phyloP scores from a whole-genome alignment of 2,797 vertebrate species.

The Danio albolineatus region DNA sequence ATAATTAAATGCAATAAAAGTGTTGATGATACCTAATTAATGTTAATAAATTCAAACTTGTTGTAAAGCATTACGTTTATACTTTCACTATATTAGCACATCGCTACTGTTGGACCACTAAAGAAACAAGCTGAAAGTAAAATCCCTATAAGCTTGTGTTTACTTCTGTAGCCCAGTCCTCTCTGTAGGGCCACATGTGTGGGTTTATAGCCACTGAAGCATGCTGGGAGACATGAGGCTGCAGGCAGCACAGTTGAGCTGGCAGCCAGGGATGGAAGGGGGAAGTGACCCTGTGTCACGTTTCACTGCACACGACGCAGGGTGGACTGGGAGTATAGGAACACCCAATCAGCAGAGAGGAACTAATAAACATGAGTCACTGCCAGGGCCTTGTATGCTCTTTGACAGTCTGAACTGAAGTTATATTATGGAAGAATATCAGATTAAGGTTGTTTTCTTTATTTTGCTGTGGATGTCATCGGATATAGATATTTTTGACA shows the following conservation, averaged over 20 bases:
- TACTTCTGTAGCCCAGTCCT: conserved; percentile 27
- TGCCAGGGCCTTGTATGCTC: not conserved
- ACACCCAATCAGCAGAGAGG: conserved; percentile 34
- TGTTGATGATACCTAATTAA: not conserved
- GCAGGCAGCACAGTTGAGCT: conserved; percentile 49
- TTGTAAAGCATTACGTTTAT: not conserved
- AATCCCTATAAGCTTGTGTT: not conserved
- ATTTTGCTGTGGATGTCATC: not conserved
- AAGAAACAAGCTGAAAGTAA: conserved; percentile 4
- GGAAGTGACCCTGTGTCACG: conserved; percentile 52
- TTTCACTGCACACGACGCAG: conserved; percentile 34
- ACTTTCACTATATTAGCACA: not conserved
- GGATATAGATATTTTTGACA: not conserved
- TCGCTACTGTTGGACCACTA: not conserved
- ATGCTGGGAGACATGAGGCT: conserved; percentile 61
- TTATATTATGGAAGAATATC: conserved; percentile 1
- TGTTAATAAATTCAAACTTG: not conserved
- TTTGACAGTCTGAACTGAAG: not conserved
- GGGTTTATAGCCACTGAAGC: conserved; percentile 60
- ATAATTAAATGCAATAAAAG: not conserved
- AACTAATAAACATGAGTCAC: conserved; percentile 46
- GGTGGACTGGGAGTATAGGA: conserved; percentile 25
- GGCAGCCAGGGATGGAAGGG: conserved; percentile 42
- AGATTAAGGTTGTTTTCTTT: not conserved
- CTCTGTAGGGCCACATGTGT: conserved; percentile 53